These are phyloP conservation scores for Elmis aenea DNA, from an alignment of 2,888 invertebrate species.

Conservation along the genomic window DNA sequence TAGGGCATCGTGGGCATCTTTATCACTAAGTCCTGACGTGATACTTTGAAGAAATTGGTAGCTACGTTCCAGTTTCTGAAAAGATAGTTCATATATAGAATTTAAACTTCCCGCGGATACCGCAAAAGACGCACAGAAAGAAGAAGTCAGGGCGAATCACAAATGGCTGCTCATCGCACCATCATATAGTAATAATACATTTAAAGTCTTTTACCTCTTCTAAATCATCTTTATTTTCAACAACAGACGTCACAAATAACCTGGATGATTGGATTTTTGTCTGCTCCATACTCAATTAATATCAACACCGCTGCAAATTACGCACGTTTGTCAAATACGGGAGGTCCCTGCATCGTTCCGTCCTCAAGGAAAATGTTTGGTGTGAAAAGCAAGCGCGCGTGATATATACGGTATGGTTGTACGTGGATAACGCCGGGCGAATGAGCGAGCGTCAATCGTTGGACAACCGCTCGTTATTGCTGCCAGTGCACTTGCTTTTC, in stretches of 20 bases:
- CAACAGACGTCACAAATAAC: conserved; percentile 74
- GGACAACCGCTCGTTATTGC: background rate
- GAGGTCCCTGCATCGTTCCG: conserved; percentile 59
- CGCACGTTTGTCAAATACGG: conserved; percentile 54
- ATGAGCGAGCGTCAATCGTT: conserved; percentile 21
- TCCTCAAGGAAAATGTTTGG: conserved; percentile 46
- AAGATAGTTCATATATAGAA: conserved; percentile 33
- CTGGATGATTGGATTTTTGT: conserved; percentile 60
- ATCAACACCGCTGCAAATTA: conserved; percentile 53
- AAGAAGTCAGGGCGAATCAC: conserved; percentile 46
- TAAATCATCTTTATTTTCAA: conserved; percentile 85
- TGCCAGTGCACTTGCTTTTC: background rate
- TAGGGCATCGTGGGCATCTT: conserved; percentile 88
- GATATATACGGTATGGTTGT: conserved; percentile 42
- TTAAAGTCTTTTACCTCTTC: conserved; percentile 72
- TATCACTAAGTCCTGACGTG: conserved; percentile 80
- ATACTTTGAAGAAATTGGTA: conserved; percentile 72
- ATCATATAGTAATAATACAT: conserved; percentile 45
- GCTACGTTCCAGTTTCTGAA: conserved; percentile 87
- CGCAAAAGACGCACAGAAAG: conserved; percentile 33
- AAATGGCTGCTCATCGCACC: conserved; percentile 54
- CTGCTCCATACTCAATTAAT: conserved; percentile 54
- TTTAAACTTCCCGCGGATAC: conserved; percentile 38
- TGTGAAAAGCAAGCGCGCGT: conserved; percentile 48
- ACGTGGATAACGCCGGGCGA: conserved; percentile 30